phyloP scores from a whole-genome alignment of 2,888 invertebrate genomes.

The Chaetogeoica ovagalla region DNA sequence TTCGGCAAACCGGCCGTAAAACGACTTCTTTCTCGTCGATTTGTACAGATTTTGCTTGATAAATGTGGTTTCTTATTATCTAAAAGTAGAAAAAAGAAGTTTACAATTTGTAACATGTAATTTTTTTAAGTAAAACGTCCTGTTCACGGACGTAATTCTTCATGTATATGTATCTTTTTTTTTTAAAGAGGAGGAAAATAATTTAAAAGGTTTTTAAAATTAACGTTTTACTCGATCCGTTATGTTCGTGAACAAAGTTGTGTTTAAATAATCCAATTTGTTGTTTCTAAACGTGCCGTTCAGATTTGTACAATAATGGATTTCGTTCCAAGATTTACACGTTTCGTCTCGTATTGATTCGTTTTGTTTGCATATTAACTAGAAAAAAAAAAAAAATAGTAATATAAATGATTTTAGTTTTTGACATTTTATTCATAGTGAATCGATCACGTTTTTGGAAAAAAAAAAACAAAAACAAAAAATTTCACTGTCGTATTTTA shows the following conservation, averaged over 20 bases:
- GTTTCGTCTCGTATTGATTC: slow-evolving; percentile 23
- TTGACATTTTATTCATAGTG: no score
- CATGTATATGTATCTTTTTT: no score
- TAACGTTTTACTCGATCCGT: slow-evolving; percentile 20
- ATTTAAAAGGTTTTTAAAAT: no score
- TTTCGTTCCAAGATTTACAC: slow-evolving; percentile 5
- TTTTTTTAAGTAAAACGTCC: no score
- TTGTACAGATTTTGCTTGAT: not conserved
- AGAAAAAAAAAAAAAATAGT: not conserved
- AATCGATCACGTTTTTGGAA: no score
- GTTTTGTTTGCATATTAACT: slow-evolving; percentile 30
- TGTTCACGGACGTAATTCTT: no score
- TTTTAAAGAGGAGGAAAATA: no score
- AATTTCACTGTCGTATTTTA: no score
- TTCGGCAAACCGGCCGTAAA: not conserved
- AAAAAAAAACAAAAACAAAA: no score
- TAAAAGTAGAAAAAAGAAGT: not conserved
- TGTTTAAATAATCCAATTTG: not conserved
- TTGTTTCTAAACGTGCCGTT: not conserved
- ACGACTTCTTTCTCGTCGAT: not conserved
- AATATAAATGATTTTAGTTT: no score
- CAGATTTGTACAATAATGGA: not conserved
- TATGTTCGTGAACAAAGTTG: not conserved
- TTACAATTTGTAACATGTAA: no score
- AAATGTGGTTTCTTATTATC: not conserved